These are phyloP conservation scores for Phacellophora camtschatica DNA, from an alignment of 30 jellyfish, hydroid and myxozoan species.

Conservation along the genomic window DNA sequence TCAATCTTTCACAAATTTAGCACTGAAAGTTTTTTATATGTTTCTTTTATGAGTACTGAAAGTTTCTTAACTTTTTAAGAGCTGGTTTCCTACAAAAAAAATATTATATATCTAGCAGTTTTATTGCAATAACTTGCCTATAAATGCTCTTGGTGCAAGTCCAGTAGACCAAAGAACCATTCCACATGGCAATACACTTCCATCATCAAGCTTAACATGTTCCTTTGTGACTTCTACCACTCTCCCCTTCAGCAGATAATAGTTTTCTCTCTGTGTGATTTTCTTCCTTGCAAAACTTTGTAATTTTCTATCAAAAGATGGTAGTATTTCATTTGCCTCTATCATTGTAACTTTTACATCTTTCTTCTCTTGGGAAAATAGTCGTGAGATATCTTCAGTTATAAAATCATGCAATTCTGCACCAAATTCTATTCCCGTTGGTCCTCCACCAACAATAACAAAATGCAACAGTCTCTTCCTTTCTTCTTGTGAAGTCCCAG, in stretches of 20 bases:
- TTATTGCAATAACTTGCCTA: constrained; percentile 34
- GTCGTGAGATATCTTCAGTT: constrained; percentile 90
- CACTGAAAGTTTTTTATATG: too few species aligned
- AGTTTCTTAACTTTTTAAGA: too few species aligned
- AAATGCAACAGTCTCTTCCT: constrained; percentile 77
- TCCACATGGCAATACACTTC: constrained; percentile 76
- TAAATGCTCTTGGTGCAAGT: constrained; percentile 83
- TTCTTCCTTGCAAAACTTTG: constrained; percentile 82
- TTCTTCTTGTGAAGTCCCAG: constrained; percentile 70
- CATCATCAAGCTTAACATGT: constrained; percentile 82
- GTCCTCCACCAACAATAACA: constrained; percentile 99
- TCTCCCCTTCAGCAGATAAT: constrained; percentile 60
- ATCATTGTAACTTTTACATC: constrained; percentile 86
- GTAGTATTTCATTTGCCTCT: constrained; percentile 91
- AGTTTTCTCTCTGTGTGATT: constrained; percentile 67
- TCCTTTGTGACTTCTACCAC: constrained; percentile 86
- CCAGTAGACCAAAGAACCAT: constrained; percentile 99
- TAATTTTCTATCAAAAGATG: constrained; percentile 86
- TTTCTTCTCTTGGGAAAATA: constrained; percentile 86
- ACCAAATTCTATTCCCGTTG: constrained; percentile 99
- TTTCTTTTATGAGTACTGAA: too few species aligned
- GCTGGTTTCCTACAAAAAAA: too few species aligned
- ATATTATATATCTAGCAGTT: too few species aligned
- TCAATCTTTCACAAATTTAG: too few species aligned
- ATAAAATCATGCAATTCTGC: constrained; percentile 97